Conservation (phyloP, 2,888 invertebrate genomes). For the Pheosia gnoma region DNA sequence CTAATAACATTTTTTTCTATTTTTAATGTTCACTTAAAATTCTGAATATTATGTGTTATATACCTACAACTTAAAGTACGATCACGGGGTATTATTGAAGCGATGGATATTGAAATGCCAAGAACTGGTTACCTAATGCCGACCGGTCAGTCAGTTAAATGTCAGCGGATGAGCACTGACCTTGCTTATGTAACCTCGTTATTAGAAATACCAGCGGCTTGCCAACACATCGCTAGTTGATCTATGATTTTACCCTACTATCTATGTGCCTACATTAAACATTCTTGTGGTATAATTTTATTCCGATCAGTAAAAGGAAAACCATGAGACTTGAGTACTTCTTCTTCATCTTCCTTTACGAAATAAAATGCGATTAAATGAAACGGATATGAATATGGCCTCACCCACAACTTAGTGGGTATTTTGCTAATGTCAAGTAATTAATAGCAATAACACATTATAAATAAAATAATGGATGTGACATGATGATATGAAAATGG, state of each 20-base stretch:
- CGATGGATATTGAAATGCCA: constrained; percentile 46
- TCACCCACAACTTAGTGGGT: no score
- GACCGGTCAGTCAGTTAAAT: constrained; percentile 75
- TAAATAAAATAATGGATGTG: no score
- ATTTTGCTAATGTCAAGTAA: no score
- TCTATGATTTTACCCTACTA: constrained; percentile 31
- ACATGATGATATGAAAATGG: no score
- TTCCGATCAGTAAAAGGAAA: neutral
- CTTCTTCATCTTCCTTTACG: no score
- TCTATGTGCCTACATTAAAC: constrained; percentile 23
- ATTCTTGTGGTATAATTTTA: constrained; percentile 21
- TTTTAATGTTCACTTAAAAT: no score
- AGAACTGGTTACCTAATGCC: constrained; percentile 70
- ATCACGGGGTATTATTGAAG: constrained; percentile 25
- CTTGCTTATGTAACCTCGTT: constrained; percentile 75
- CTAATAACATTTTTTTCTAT: no score
- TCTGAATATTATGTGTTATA: neutral
- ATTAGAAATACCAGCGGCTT: constrained; percentile 68
- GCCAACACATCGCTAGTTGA: constrained; percentile 53
- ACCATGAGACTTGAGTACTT: neutral
- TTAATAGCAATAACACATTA: no score
- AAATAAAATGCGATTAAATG: no score
- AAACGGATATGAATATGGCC: no score
- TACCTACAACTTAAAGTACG: constrained; percentile 4
- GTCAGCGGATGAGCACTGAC: constrained; percentile 73